Base-by-base conservation (phyloP, 2,113 vertebrate species). In the Pluvialis apricaria region DNA sequence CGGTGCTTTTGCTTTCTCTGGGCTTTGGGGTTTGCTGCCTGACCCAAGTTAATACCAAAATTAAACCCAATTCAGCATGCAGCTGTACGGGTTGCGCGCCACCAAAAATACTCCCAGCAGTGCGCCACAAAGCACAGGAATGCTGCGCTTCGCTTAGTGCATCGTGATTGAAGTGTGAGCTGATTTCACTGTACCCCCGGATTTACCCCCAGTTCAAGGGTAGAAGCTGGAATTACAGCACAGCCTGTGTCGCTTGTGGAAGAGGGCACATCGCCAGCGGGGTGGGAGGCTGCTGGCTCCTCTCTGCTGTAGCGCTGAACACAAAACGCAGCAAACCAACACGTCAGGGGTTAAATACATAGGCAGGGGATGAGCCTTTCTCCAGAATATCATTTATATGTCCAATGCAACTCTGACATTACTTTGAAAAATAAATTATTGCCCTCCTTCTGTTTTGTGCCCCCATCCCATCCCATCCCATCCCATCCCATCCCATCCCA, bases 111-210 rank as follows among this genome's bases (percentile, higher is more conserved):
- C 18, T 60, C 26, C 42, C 58, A 77, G 82, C 62, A 28, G 55
- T 4, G 40, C 34, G 45, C 57, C 40, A 2, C 0, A 3, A 60
- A 69, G 55, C 80, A 32, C n/a, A 15, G 79, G 68, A 24, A 38
- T 16, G 12, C 62, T 73, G 66, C 28, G 28, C 19, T 73, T 80
- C 2, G 0, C 71, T 5, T 3, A 14, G 7, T 6, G 22, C 20
- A 5, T 49, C 38, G 2, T 12, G 40, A 24, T 1, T 60, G n/a
- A 45, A 51, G 72, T 44, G 1, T 7, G 49, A 44, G 57, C 44
- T 47, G 61, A 8, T 86, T n/a, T 38, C 0, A 0, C 49, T 40
- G 13, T 24, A 13, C 1, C 3, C 42, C 31, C 21, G 16, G n/a
- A 24, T 34, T 47, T 19, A 13, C 15, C 26, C n/a, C 25, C 29